Conservation (phyloP, 2,797 vertebrate genomes). For the Clarias fuscus region DNA sequence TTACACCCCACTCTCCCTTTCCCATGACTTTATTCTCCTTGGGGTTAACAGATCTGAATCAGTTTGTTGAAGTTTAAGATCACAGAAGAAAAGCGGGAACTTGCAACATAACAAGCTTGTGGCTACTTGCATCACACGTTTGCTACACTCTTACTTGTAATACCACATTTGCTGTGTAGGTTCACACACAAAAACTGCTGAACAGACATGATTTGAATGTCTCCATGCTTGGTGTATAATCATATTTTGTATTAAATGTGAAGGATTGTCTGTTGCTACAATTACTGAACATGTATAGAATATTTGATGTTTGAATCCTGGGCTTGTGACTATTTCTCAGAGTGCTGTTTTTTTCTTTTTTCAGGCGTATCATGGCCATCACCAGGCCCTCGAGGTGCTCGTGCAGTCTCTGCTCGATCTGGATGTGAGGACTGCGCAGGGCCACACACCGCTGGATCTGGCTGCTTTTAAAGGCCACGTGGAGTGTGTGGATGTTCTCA, state of each 20-base stretch:
- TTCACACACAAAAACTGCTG: not conserved
- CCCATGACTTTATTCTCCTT: not conserved
- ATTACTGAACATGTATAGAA: not conserved
- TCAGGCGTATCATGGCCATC: conserved; percentile 96
- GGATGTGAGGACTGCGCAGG: conserved; percentile 90
- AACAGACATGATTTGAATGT: not conserved
- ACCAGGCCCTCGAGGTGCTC: conserved; percentile 94
- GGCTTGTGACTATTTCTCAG: not conserved
- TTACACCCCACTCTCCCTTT: not conserved
- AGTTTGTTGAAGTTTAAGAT: not conserved
- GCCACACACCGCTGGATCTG: conserved; percentile 93
- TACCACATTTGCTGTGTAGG: not conserved
- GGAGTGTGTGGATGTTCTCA: conserved; percentile 97
- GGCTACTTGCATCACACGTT: not conserved
- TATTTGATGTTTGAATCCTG: not conserved
- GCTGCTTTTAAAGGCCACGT: conserved; percentile 95
- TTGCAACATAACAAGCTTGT: not conserved
- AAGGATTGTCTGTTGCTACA: not conserved
- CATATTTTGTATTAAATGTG: not conserved
- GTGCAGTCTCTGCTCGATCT: conserved; percentile 95
- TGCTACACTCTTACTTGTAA: not conserved
- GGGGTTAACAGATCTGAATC: not conserved
- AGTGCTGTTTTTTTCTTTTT: conserved; percentile 7
- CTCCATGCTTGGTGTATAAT: not conserved
- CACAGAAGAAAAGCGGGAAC: not conserved